Evolutionary conservation across 2,113 vertebrate genomes (phyloP), one percentile per base, ranked within the genome.

Genomic region (Phyllostomus discolor): DNA sequence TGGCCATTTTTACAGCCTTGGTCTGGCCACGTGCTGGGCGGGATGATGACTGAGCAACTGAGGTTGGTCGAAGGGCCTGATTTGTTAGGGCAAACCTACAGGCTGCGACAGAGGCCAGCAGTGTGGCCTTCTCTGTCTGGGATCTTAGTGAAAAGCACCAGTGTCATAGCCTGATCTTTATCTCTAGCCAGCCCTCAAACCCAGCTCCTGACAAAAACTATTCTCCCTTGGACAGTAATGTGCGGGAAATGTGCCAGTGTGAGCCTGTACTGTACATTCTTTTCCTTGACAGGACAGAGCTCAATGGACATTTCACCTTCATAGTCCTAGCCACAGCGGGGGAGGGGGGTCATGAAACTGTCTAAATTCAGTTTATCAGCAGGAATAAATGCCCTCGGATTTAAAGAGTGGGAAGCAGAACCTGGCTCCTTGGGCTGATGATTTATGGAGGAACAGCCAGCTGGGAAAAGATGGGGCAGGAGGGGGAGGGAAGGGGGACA

Each of bases 331-430:
- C 82, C 38, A 10, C 20, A 62, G 85, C 57, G 0, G 0, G 48
- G 64, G 43, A 6, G 43, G 43, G 43, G 48, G 81, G 76, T 95
- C 70, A 73, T 0, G 7, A 73, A 91, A 70, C 89, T 96, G 95
- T 94, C 91, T 96, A 89, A 93, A 95, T 94, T 73, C 78, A 91
- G 96, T 93, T 97, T 97, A 97, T 97, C 94, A 94, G 88, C 69
- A 83, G 91, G 67, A 94, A 95, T 89, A 80, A 95, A 88, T 96
- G 88, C 94, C 86, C 94, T 90, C 76, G 54, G 94, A 91, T 89
- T 94, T 91, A 82, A 94, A 90, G 88, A 92, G 87, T 59, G 92
- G 88, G 80, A 95, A 97, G 88, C 88, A 91, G 85, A 94, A 95
- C 95, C 95, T 97, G 92, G 87, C 90, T 97, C 69, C 2, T 0